These are phyloP conservation scores for Subanguina moxae DNA, from an alignment of 1,140 invertebrate genomes.

Conservation along the genomic window DNA sequence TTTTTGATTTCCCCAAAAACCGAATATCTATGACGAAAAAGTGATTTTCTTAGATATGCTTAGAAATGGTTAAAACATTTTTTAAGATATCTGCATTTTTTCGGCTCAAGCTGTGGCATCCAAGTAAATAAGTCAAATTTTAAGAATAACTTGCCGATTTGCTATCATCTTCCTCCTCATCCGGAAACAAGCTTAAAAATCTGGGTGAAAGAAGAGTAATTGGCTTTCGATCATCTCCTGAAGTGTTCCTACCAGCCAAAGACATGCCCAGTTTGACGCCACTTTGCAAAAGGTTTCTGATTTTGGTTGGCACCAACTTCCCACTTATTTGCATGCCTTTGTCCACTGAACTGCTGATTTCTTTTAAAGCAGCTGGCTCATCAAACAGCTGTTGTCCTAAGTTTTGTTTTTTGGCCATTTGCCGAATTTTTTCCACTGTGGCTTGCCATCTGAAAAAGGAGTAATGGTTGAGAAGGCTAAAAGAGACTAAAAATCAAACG, in stretches of 20 bases:
- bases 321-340: not conserved
- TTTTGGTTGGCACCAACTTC: not conserved
- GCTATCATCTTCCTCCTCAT: not conserved
- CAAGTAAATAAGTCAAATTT: no score
- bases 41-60: no score
- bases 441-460: not conserved
- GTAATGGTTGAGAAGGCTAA: not conserved
- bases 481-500: no score
- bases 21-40: no score
- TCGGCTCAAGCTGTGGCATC: no score
- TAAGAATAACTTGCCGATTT: not conserved
- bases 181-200: not conserved
- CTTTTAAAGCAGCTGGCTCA: no score
- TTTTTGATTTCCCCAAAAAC: no score
- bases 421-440: not conserved
- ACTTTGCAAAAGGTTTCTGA: not conserved
- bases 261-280: not conserved
- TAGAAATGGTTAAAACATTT: no score
- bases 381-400: not conserved
- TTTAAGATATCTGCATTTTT: no score
- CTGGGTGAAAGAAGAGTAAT: not conserved
- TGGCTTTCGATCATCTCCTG: not conserved
- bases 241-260: not conserved
- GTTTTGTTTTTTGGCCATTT: not conserved
- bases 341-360: no score